Percentiles rank a stretch among this genome's conserved stretches.
Evolutionary conservation across 2,888 invertebrate genomes (phyloP).

Genomic region (Malacosoma neustria): DNA sequence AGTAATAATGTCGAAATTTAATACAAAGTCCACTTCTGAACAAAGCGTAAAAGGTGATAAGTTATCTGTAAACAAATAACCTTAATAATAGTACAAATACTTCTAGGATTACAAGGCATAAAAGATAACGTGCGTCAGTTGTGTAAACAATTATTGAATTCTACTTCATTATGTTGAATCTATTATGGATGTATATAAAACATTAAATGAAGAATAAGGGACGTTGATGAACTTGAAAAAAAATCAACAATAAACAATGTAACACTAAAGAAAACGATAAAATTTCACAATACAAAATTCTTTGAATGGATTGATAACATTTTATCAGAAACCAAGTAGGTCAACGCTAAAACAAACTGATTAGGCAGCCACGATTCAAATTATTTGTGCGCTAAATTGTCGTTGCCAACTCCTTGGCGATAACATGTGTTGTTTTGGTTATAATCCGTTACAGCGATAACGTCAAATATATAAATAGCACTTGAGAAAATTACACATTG

Average conservation of each 20-base stretch:
- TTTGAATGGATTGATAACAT: conserved; percentile 41
- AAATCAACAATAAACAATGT: conserved; percentile 33
- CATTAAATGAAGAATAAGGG: conserved; percentile 32
- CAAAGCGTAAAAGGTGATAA: too few species aligned
- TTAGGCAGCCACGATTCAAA: conserved; percentile 20
- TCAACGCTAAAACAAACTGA: conserved; percentile 44
- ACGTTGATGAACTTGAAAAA: conserved; percentile 45
- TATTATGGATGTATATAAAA: conserved; percentile 31
- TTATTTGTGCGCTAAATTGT: conserved; percentile 17
- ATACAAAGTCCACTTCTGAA: conserved; percentile 14
- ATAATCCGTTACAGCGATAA: conserved; percentile 23
- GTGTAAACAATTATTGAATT: conserved; percentile 31
- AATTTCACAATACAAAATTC: conserved; percentile 54
- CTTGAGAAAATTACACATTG: not conserved
- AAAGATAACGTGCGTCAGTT: conserved; percentile 35
- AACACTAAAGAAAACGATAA: conserved; percentile 33
- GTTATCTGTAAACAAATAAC: conserved; percentile 17
- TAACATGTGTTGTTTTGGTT: conserved; percentile 24
- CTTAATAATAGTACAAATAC: conserved; percentile 14
- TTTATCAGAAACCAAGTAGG: conserved; percentile 53
- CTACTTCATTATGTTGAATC: conserved; percentile 25
- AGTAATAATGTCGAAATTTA: conserved; percentile 9
- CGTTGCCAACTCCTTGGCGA: conserved; percentile 13
- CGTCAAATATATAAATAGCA: conserved; percentile 21
- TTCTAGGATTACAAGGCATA: conserved; percentile 21